phyloP scores from a whole-genome alignment of 2,113 vertebrate species.

The Pachypanchax playfairii region DNA sequence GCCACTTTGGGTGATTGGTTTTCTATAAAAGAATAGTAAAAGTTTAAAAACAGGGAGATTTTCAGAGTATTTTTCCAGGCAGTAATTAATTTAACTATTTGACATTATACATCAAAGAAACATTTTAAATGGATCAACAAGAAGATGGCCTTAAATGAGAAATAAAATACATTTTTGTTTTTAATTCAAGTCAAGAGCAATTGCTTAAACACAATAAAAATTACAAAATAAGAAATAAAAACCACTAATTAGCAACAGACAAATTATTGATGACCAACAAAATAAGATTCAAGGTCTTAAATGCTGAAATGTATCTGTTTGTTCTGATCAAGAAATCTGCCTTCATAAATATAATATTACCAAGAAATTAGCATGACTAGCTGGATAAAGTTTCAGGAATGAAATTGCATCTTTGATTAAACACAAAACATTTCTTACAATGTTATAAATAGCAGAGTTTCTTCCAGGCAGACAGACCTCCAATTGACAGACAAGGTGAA shows the following conservation, averaged over 20 bases:
- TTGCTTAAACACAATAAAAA: too few species aligned
- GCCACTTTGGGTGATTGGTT: too few species aligned
- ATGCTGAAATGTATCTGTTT: background rate
- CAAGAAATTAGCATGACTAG: background rate
- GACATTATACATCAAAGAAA: background rate
- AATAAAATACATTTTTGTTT: background rate
- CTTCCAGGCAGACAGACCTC: conserved; percentile 21
- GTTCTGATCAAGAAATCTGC: background rate
- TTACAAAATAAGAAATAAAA: too few species aligned
- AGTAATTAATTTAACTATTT: background rate
- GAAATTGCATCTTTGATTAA: background rate
- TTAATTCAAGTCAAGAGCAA: background rate
- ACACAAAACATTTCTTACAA: background rate
- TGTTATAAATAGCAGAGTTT: conserved; percentile 13
- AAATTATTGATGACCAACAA: too few species aligned
- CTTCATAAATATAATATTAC: background rate
- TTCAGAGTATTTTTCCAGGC: too few species aligned
- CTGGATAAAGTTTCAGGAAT: background rate
- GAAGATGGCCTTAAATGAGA: background rate
- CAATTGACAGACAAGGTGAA: conserved; percentile 27
- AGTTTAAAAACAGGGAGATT: too few species aligned
- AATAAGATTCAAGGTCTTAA: too few species aligned
- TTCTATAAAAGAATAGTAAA: too few species aligned
- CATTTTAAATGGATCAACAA: background rate
- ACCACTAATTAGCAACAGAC: too few species aligned